Percentiles rank a stretch among this genome's conserved stretches.
These are phyloP conservation scores for Philonicus albiceps DNA, from an alignment of 2,888 invertebrate species.

Conservation along the genomic window DNA sequence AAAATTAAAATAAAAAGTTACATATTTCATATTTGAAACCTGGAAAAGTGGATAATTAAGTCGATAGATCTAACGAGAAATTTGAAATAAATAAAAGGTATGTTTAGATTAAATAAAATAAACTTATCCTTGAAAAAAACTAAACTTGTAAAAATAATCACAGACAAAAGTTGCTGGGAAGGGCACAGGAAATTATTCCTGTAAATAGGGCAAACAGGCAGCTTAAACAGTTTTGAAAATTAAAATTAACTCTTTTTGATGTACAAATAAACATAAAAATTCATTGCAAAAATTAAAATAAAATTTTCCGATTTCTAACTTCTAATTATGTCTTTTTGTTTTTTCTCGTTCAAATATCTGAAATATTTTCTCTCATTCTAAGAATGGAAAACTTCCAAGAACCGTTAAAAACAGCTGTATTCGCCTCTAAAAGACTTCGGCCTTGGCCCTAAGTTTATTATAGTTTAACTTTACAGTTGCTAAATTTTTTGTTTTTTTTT, in stretches of 20 bases:
- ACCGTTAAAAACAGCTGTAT: background rate
- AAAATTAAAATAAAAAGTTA: background rate
- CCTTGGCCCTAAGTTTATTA: background rate
- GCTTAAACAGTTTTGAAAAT: background rate
- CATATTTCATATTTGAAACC: background rate
- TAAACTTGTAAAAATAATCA: background rate
- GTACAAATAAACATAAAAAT: background rate
- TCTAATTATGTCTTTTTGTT: background rate
- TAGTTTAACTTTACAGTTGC: conserved; percentile 3
- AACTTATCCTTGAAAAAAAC: background rate
- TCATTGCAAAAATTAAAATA: conserved; percentile 2
- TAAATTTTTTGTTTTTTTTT: background rate
- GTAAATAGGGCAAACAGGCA: background rate
- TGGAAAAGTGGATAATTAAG: background rate
- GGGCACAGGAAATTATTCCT: background rate
- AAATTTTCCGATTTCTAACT: background rate
- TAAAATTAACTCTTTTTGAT: background rate
- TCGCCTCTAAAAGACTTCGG: background rate
- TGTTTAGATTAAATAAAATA: background rate
- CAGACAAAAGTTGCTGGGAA: background rate
- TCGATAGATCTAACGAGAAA: background rate
- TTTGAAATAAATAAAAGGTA: background rate
- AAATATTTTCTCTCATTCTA: background rate
- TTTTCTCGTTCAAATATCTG: conserved; percentile 11
- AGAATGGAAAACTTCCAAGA: background rate